Percentiles rank a stretch among this genome's conserved stretches.
These are phyloP conservation scores for Tenthredo scrophulariae DNA, from an alignment of 2,888 invertebrate genomes.

Conservation along the genomic window DNA sequence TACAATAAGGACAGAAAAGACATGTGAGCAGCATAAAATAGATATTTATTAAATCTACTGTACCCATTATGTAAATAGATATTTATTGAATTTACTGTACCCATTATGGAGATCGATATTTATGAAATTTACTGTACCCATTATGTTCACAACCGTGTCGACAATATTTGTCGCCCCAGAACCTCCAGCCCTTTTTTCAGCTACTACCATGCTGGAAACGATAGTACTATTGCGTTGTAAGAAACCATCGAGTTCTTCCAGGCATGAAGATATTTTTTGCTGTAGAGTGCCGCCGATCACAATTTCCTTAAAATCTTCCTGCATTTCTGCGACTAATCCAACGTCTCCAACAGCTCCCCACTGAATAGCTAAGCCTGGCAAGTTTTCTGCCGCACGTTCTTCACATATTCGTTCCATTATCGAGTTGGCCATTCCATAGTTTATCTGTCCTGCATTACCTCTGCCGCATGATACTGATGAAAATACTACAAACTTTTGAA, in stretches of 20 bases:
- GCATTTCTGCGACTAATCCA: constrained; percentile 89
- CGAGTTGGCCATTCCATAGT: constrained; percentile 95
- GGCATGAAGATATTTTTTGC: constrained; percentile 91
- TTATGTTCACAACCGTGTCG: constrained; percentile 85
- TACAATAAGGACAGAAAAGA: not conserved
- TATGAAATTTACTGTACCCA: constrained; percentile 70
- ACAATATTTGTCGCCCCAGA: constrained; percentile 85
- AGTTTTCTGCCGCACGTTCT: constrained; percentile 67
- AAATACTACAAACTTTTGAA: constrained; percentile 80
- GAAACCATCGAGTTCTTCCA: constrained; percentile 87
- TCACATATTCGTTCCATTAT: constrained; percentile 87
- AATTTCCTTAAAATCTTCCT: constrained; percentile 84
- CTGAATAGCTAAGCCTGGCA: constrained; percentile 82
- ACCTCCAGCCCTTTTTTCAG: constrained; percentile 86
- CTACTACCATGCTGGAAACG: constrained; percentile 92
- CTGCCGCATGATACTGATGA: constrained; percentile 80
- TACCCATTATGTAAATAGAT: constrained; percentile 80
- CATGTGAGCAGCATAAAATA: not conserved
- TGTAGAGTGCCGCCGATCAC: constrained; percentile 91
- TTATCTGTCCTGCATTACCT: constrained; percentile 85
- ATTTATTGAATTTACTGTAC: constrained; percentile 68
- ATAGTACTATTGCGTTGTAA: constrained; percentile 83
- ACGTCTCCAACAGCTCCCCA: constrained; percentile 86
- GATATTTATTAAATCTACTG: not conserved
- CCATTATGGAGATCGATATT: constrained; percentile 77